Conservation (phyloP, 2,888 invertebrate genomes). For the Gymnosoma rotundatum region DNA sequence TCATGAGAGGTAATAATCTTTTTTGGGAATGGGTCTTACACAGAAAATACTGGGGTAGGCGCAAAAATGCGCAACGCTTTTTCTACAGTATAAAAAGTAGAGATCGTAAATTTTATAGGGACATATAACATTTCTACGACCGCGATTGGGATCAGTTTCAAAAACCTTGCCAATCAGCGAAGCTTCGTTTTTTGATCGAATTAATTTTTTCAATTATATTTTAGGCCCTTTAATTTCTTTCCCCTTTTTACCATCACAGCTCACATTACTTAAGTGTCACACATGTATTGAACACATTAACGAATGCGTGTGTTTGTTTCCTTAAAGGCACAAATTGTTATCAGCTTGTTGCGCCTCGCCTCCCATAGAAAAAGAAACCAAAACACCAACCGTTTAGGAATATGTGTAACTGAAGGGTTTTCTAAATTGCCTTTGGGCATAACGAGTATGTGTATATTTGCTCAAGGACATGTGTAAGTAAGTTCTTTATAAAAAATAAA, state of each 20-base stretch:
- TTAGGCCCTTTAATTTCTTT: not conserved
- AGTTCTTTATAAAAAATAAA: not conserved
- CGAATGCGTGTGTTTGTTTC: slow-evolving; percentile 50
- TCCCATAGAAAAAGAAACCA: slow-evolving; percentile 8
- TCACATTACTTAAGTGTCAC: slow-evolving; percentile 15
- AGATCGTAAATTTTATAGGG: no score
- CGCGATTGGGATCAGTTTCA: no score
- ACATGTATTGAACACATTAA: slow-evolving; percentile 53
- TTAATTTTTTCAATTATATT: no score
- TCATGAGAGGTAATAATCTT: no score
- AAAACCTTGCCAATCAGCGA: no score
- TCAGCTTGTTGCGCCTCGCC: slow-evolving; percentile 67
- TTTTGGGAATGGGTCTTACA: no score
- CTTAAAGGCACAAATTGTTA: slow-evolving; percentile 61
- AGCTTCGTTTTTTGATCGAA: no score
- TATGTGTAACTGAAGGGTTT: slow-evolving; percentile 54
- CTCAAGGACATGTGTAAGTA: slow-evolving; percentile 62
- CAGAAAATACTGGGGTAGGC: no score
- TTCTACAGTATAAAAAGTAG: no score
- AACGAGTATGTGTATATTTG: slow-evolving; percentile 50
- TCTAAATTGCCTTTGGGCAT: slow-evolving; percentile 44
- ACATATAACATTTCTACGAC: no score
- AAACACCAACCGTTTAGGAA: slow-evolving; percentile 38
- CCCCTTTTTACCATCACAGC: not conserved
- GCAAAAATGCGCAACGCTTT: no score